A percentile compares a stretch with the other conserved stretches of the same genome.
Conservation (phyloP, 1,140 invertebrate species). For the Leptinotarsa defecta region DNA sequence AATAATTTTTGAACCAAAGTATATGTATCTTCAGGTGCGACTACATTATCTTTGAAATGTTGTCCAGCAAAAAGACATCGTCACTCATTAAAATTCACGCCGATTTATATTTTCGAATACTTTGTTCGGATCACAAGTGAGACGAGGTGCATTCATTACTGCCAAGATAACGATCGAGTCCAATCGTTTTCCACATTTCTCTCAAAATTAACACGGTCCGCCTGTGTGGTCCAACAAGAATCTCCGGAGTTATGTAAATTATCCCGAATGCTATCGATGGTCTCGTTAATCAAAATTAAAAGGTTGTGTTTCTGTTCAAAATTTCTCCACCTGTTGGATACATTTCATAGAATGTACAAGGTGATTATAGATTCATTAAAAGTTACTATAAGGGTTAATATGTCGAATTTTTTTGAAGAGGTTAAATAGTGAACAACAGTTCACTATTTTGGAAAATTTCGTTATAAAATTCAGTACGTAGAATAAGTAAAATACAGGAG, state of each 20-base stretch:
- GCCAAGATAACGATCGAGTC: not conserved
- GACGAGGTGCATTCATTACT: not conserved
- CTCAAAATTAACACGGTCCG: not conserved
- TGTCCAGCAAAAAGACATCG: too few species aligned
- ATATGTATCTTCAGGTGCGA: too few species aligned
- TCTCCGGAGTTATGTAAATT: slow-evolving; percentile 2
- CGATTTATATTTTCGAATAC: not conserved
- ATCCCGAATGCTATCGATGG: slow-evolving; percentile 8
- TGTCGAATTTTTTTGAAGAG: too few species aligned
- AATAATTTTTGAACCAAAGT: too few species aligned
- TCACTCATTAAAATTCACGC: too few species aligned
- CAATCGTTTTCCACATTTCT: slow-evolving; percentile 3
- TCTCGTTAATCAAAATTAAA: slow-evolving; percentile 4
- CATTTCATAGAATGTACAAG: not conserved
- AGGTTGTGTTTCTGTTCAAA: not conserved
- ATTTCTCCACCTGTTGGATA: not conserved
- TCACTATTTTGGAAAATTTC: too few species aligned
- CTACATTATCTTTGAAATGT: too few species aligned
- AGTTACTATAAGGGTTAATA: too few species aligned
- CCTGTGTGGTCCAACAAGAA: slow-evolving; percentile 4
- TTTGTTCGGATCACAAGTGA: not conserved
- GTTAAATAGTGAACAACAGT: too few species aligned
- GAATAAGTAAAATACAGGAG: too few species aligned
- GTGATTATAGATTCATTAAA: not conserved
- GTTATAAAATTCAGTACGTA: too few species aligned